Conservation (phyloP, 2,113 vertebrate genomes). For the Callithrix jacchus region DNA sequence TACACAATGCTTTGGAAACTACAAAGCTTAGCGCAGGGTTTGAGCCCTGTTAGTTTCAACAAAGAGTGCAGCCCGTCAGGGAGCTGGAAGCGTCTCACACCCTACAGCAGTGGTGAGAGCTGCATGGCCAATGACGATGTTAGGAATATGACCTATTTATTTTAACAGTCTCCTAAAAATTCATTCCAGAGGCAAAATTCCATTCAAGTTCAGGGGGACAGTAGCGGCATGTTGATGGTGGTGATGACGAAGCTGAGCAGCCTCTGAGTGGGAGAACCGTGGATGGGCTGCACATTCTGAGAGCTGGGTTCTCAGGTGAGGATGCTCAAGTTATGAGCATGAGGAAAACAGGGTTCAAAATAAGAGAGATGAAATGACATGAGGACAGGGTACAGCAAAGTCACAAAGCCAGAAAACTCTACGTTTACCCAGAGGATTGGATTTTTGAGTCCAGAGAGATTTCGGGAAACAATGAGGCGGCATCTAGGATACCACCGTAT, state of each 20-base stretch:
- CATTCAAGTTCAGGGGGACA: not conserved
- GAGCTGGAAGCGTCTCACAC: too few species aligned
- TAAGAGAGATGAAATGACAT: not conserved
- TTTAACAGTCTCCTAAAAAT: not conserved
- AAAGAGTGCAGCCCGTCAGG: accelerated
- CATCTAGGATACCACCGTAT: too few species aligned
- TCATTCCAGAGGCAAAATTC: not conserved
- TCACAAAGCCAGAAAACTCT: not conserved
- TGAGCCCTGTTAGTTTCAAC: not conserved
- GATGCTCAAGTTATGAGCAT: too few species aligned
- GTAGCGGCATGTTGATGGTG: accelerated
- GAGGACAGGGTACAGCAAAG: too few species aligned
- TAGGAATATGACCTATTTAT: not conserved
- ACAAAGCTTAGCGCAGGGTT: accelerated
- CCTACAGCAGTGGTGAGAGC: not conserved
- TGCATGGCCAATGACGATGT: accelerated
- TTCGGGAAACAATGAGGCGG: not conserved
- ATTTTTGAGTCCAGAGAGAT: too few species aligned
- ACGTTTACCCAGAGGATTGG: not conserved
- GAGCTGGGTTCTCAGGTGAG: not conserved
- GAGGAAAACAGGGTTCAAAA: not conserved
- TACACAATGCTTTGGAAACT: accelerated
- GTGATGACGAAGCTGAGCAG: accelerated
- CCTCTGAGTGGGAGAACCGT: not conserved
- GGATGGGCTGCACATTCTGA: not conserved